Percentiles rank a stretch among this genome's conserved stretches.
These are phyloP conservation scores for Aphidoletes aphidimyza DNA, from an alignment of 2,888 invertebrate genomes.

Conservation along the genomic window DNA sequence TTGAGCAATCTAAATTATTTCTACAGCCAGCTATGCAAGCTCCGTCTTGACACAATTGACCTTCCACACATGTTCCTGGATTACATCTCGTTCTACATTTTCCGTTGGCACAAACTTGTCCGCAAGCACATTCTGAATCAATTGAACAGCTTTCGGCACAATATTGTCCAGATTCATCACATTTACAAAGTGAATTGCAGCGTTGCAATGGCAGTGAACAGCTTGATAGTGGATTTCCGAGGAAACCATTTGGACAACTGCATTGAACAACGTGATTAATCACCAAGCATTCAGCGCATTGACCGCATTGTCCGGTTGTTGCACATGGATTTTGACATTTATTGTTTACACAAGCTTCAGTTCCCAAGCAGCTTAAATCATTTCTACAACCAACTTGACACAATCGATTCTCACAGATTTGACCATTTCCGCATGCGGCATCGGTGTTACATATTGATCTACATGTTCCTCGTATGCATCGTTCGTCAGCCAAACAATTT, in stretches of 20 bases:
- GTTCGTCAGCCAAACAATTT: slow-evolving; percentile 85
- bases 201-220: slow-evolving; percentile 78
- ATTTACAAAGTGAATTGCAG: slow-evolving; percentile 82
- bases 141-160: slow-evolving; percentile 77
- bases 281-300: slow-evolving; percentile 85
- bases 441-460: slow-evolving; percentile 89
- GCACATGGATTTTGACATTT: slow-evolving; percentile 87
- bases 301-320: slow-evolving; percentile 78
- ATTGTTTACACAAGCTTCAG: slow-evolving; percentile 83
- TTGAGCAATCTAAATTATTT: slow-evolving; percentile 81
- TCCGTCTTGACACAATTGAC: slow-evolving; percentile 80
- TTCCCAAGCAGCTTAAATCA: slow-evolving; percentile 79
- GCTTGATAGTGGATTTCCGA: slow-evolving; percentile 83
- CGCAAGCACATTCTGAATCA: slow-evolving; percentile 80
- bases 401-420: slow-evolving; percentile 87
- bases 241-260: slow-evolving; percentile 82
- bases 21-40: slow-evolving; percentile 84
- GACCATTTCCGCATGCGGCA: slow-evolving; percentile 79
- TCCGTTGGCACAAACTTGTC: slow-evolving; percentile 79
- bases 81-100: slow-evolving; percentile 81
- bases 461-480: slow-evolving; percentile 85
- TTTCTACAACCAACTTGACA: slow-evolving; percentile 89
- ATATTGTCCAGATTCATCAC: slow-evolving; percentile 80
- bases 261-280: slow-evolving; percentile 87
- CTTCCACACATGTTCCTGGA: slow-evolving; percentile 76